Evolutionary conservation across 1,140 invertebrate species (phyloP).

Genomic region (Trichonephila clavata): DNA sequence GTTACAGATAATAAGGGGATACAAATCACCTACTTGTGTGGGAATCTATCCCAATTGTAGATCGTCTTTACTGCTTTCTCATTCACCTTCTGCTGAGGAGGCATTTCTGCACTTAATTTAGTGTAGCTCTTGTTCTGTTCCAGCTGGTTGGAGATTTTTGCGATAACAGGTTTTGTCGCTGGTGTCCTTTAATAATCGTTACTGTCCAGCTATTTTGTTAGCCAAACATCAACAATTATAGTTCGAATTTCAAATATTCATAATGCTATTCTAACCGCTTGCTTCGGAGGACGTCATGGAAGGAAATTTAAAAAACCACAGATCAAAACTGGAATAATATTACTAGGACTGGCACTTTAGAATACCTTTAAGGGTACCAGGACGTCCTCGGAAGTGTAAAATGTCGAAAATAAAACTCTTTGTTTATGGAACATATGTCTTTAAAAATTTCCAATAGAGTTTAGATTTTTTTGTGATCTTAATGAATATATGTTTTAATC

Average conservation of each 20-base stretch:
- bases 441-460: too few species aligned
- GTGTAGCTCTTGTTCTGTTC: not conserved
- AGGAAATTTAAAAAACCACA: too few species aligned
- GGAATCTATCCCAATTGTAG: not conserved
- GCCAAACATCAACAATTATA: not conserved
- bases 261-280: constrained; percentile 14
- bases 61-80: not conserved
- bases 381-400: too few species aligned
- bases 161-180: not conserved
- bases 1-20: constrained; percentile 23
- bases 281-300: not conserved
- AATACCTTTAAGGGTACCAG: too few species aligned
- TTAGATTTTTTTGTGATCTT: too few species aligned
- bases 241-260: not conserved
- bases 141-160: not conserved
- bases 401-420: too few species aligned
- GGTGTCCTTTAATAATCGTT: not conserved
- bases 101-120: not conserved
- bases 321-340: too few species aligned
- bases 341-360: too few species aligned
- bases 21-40: constrained; percentile 4
- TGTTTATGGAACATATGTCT: too few species aligned
- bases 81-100: not conserved
- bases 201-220: not conserved
- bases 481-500: too few species aligned